These are phyloP conservation scores for Sesia apiformis DNA, from an alignment of 2,888 invertebrate genomes.

Conservation along the genomic window DNA sequence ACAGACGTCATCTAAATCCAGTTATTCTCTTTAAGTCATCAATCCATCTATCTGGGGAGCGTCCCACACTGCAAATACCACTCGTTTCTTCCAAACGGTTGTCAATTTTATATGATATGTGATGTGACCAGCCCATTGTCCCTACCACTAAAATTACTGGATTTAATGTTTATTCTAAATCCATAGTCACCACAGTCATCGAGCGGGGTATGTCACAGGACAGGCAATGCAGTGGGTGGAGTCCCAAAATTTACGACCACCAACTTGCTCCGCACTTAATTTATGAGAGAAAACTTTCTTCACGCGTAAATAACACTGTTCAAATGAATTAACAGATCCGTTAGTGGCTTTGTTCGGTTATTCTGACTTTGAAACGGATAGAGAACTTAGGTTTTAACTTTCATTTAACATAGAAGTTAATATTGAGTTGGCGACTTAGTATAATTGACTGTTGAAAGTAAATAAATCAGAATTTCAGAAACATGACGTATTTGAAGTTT, in stretches of 20 bases:
- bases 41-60: too few species aligned
- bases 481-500: too few species aligned
- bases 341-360: slow-evolving; percentile 12
- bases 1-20: too few species aligned
- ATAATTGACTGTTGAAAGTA: too few species aligned
- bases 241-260: slow-evolving; percentile 25
- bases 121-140: not conserved
- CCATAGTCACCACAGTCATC: not conserved
- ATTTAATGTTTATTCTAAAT: not conserved
- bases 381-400: not conserved
- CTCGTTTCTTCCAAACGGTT: too few species aligned
- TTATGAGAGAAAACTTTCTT: slow-evolving; percentile 42
- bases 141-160: not conserved
- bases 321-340: slow-evolving; percentile 25
- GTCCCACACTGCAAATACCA: too few species aligned
- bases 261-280: slow-evolving; percentile 34
- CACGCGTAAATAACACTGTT: slow-evolving; percentile 28
- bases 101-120: too few species aligned
- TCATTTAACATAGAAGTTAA: not conserved
- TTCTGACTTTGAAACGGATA: slow-evolving; percentile 4
- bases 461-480: too few species aligned
- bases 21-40: too few species aligned
- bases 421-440: not conserved
- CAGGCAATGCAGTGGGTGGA: not conserved
- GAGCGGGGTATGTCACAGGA: not conserved